phyloP scores from a whole-genome alignment of 2,888 invertebrate genomes.

The Plebejus argus region DNA sequence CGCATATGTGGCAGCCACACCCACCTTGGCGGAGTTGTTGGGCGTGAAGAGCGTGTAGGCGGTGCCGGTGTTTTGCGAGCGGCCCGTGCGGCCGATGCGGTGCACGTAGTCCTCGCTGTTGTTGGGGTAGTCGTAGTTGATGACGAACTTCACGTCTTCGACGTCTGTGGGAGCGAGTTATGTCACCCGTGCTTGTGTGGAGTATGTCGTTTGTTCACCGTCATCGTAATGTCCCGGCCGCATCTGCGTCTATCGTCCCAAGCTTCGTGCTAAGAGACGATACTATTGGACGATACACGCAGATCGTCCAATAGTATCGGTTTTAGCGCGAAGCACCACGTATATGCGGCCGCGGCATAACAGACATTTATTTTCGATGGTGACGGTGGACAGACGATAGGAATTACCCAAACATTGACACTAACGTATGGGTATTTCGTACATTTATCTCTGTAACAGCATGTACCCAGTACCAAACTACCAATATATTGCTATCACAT shows the following conservation, averaged over 20 bases:
- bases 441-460: too few species aligned
- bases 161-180: conserved; percentile 86
- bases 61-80: conserved; percentile 95
- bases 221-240: too few species aligned
- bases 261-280: too few species aligned
- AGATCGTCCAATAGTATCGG: too few species aligned
- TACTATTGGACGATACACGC: too few species aligned
- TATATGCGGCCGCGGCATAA: too few species aligned
- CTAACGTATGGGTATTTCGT: too few species aligned
- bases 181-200: background rate
- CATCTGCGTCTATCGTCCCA: too few species aligned
- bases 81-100: conserved; percentile 97
- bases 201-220: background rate
- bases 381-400: background rate
- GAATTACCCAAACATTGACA: background rate
- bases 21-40: conserved; percentile 90
- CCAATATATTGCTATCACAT: too few species aligned
- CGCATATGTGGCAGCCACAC: background rate
- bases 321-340: too few species aligned
- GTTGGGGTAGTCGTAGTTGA: conserved; percentile 99
- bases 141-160: conserved; percentile 99
- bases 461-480: too few species aligned
- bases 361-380: background rate
- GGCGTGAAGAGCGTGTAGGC: conserved; percentile 98
- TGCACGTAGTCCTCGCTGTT: conserved; percentile 99